Evolutionary conservation across 2,888 invertebrate genomes (phyloP).

Genomic region (Nowickia ferox): DNA sequence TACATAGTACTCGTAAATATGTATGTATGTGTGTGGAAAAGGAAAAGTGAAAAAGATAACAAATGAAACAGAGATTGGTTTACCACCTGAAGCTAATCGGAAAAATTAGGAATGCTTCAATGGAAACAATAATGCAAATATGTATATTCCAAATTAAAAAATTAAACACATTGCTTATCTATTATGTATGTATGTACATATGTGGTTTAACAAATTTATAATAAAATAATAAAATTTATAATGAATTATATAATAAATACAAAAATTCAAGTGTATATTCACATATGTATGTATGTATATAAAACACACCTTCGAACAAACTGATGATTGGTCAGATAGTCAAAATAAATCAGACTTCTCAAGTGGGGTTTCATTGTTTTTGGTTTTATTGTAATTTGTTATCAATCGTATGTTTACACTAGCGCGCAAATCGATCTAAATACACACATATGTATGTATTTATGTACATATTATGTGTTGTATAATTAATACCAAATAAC

Average conservation of each 20-base stretch:
- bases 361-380: constrained; percentile 5
- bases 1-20: background rate
- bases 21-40: background rate
- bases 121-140: constrained; percentile 19
- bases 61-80: constrained; percentile 14
- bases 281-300: no score
- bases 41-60: background rate
- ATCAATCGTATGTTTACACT: background rate
- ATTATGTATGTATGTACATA: background rate
- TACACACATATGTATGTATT: no score
- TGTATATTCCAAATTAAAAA: constrained; percentile 1
- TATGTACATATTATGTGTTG: no score
- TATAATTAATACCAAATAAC: no score
- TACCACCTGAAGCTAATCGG: constrained; percentile 58
- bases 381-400: background rate
- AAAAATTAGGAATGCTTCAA: constrained; percentile 16
- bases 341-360: background rate
- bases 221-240: constrained; percentile 4
- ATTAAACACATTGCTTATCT: constrained; percentile 49
- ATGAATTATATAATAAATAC: constrained; percentile 3
- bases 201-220: constrained; percentile 1
- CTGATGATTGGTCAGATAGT: background rate
- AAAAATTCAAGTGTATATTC: background rate
- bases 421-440: no score
- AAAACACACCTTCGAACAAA: background rate